Conservation (phyloP, 2,888 invertebrate genomes). For the Acrocera orbiculus region DNA sequence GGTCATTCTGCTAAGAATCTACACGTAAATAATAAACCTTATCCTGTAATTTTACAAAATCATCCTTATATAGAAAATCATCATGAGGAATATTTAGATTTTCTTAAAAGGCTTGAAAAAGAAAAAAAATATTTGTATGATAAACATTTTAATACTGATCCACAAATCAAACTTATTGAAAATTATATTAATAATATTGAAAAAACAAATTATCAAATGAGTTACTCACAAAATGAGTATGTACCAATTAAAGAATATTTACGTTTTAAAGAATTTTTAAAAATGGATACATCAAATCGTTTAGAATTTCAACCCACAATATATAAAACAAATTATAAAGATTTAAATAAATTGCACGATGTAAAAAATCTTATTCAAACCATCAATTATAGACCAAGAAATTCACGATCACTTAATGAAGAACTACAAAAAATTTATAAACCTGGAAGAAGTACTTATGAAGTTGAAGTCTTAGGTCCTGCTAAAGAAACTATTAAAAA, state of each 20-base stretch:
- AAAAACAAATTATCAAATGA: conserved; percentile 14
- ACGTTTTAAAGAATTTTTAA: neutral
- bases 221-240: conserved; percentile 17
- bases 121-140: too few relatives aligned
- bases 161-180: conserved; percentile 4
- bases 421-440: conserved; percentile 17
- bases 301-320: conserved; percentile 16
- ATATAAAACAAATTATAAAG: conserved; percentile 19
- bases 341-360: too few relatives aligned
- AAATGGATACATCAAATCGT: neutral
- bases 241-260: conserved; percentile 12
- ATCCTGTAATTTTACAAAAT: neutral
- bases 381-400: conserved; percentile 8
- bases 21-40: conserved; percentile 5
- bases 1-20: conserved; percentile 7
- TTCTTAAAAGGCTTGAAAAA: neutral
- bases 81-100: conserved; percentile 7
- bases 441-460: conserved; percentile 18
- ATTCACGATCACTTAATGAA: conserved; percentile 11
- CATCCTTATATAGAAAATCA: conserved; percentile 2
- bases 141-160: neutral
- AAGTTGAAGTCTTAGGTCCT: conserved; percentile 17
- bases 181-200: conserved; percentile 11
- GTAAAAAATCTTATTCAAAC: too few relatives aligned
- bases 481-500: conserved; percentile 9